phyloP scores from a whole-genome alignment of 2,113 vertebrate species.

The Pseudopipra pipra region DNA sequence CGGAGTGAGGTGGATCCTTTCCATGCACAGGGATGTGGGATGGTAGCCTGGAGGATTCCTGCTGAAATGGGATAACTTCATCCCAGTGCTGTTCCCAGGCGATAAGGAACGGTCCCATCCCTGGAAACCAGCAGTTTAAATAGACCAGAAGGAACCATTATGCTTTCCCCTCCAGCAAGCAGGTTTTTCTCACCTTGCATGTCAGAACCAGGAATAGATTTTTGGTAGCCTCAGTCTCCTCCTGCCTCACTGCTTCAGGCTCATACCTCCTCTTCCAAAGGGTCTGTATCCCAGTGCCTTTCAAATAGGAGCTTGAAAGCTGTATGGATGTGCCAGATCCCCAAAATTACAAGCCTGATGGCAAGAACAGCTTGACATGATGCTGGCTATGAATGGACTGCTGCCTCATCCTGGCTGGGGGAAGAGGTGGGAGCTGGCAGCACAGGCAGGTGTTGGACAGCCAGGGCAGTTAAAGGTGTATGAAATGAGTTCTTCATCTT shows the following conservation, averaged over 20 bases:
- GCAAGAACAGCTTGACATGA: background rate
- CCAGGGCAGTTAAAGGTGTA: background rate
- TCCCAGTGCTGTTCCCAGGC: background rate
- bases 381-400: background rate
- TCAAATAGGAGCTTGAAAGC: background rate
- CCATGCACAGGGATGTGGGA: background rate
- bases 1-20: background rate
- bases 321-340: background rate
- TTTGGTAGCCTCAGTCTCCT: background rate
- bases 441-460: background rate
- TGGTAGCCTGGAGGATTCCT: background rate
- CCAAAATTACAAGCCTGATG: background rate
- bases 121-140: background rate
- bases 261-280: background rate
- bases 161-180: constrained; percentile 11
- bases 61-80: background rate
- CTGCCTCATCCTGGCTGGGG: background rate
- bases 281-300: background rate
- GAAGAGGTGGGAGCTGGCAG: background rate
- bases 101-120: background rate
- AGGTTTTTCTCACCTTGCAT: constrained; percentile 15
- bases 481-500: background rate
- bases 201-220: constrained; percentile 12
- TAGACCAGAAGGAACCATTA: background rate
- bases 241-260: background rate